Conservation (phyloP, 2,113 vertebrate genomes). For the Ascaphus truei region DNA sequence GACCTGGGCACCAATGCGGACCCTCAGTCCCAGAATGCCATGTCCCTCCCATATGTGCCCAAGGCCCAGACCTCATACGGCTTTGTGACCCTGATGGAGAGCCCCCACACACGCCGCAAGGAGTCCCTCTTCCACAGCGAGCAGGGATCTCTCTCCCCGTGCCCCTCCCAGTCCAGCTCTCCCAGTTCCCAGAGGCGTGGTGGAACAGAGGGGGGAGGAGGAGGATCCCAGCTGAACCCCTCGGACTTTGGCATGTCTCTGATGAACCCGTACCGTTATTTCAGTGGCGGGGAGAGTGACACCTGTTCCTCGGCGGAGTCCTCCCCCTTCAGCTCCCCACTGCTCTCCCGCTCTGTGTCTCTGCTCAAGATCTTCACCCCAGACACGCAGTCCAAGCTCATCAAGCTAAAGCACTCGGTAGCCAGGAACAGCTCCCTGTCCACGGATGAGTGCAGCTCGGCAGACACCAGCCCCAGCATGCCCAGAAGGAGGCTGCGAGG, state of each 20-base stretch:
- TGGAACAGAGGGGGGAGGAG: constrained; percentile 51
- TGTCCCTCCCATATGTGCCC: constrained; percentile 87
- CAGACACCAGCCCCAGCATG: constrained; percentile 84
- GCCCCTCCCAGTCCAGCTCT: constrained; percentile 72
- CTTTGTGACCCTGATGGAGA: constrained; percentile 88
- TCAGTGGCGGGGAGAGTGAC: constrained; percentile 92
- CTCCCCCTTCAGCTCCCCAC: constrained; percentile 86
- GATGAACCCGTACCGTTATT: constrained; percentile 84
- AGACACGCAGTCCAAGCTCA: constrained; percentile 89
- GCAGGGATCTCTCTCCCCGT: constrained; percentile 67
- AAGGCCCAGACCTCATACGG: constrained; percentile 93
- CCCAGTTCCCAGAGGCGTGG: constrained; percentile 69
- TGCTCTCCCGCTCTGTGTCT: constrained; percentile 89
- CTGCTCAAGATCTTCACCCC: constrained; percentile 89
- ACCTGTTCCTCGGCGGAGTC: constrained; percentile 93
- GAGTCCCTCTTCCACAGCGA: constrained; percentile 94
- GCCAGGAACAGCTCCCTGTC: constrained; percentile 89
- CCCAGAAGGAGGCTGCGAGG: constrained; percentile 73
- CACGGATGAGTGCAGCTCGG: constrained; percentile 87
- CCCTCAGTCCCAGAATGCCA: constrained; percentile 82
- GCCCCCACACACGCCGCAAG: constrained; percentile 90
- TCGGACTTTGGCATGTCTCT: constrained; percentile 70
- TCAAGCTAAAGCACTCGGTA: constrained; percentile 82
- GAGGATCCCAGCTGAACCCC: constrained; percentile 62
- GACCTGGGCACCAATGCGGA: constrained; percentile 70